Evolutionary conservation across 2,888 invertebrate species (phyloP), one percentile per base, ranked within the genome.

Genomic region (Macrosoma leucophasiata): DNA sequence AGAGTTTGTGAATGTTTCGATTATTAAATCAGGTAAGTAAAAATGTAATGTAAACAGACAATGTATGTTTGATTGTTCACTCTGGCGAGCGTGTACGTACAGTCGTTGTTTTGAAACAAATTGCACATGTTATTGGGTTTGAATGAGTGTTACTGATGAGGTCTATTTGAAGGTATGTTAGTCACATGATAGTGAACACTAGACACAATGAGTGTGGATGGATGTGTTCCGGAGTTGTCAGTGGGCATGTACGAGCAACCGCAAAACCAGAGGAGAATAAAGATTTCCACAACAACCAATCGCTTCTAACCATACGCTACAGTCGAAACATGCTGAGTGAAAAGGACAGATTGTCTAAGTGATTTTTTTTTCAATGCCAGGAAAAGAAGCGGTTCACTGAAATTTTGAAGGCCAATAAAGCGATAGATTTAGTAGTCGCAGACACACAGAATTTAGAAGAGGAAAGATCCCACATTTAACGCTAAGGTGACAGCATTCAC

Each of bases 211-310:
- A 47, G 61, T 68, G 65, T 70, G 56, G 48, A 52, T 39, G 48
- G 48, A 53, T 49, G 58, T 62, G 66, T 71, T 48, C 32, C 55
- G 55, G 52, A 55, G 52, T 54, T 53, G 48, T 62, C 44, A 43
- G 58, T 64, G 55, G 51, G 48, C 45, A 55, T 63, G 62, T 64
- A 55, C 56, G 50, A 38, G 50, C 52, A 50, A 52, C 47, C 52
- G 49, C 52, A 58, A 50, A 63, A 46, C 49, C 48, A 53, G 48
- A 58, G 55, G 44, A 43, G 33, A 39, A n/a, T n/a, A n/a, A 50
- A 50, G 55, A 42, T 49, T 52, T 58, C n/a, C 46, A 74, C 70
- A 73, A 72, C 70, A 75, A 62, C 65, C 68, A 73, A 69, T 70
- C 53, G 51, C 47, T 35, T 57, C 71, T 73, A 52, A 52, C 39